A percentile compares a stretch with the other conserved stretches of the same genome.
Evolutionary conservation across 2,888 invertebrate species (phyloP).

Genomic region (Ganaspis brasiliensis): DNA sequence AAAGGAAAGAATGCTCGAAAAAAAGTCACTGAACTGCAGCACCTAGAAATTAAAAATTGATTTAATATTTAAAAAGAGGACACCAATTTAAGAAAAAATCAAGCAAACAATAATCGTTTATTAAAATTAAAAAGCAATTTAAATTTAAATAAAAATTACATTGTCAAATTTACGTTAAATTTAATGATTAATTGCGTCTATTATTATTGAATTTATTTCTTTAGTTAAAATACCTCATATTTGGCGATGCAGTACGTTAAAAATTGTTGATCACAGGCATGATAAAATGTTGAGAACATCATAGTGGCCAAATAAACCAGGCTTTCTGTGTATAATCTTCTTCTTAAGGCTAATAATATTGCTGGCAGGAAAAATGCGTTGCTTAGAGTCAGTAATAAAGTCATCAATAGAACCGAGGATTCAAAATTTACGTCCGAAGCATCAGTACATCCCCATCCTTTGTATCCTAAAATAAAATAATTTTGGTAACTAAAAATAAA

Average conservation of each 20-base stretch:
- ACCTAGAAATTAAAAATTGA: constrained; percentile 79
- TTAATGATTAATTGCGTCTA: too few relatives aligned
- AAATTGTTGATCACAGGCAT: constrained; percentile 83
- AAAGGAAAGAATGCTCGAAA: constrained; percentile 83
- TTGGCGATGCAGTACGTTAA: constrained; percentile 80
- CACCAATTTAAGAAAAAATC: too few relatives aligned
- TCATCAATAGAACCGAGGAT: constrained; percentile 72
- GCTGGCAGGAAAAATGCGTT: constrained; percentile 84
- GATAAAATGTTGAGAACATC: constrained; percentile 84
- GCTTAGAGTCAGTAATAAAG: constrained; percentile 82
- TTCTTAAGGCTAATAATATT: constrained; percentile 81
- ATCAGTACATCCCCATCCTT: constrained; percentile 84
- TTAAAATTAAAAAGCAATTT: constrained; percentile 30
- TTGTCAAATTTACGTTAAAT: too few relatives aligned
- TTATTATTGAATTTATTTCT: too few relatives aligned
- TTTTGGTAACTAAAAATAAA: too few relatives aligned
- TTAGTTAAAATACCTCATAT: constrained; percentile 78
- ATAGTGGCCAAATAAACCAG: constrained; percentile 83
- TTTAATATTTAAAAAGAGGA: too few relatives aligned
- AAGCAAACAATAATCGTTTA: too few relatives aligned
- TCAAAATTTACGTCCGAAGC: constrained; percentile 80
- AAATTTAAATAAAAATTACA: too few relatives aligned
- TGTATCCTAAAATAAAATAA: constrained; percentile 80
- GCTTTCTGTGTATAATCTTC: constrained; percentile 82
- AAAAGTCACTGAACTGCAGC: constrained; percentile 84